Conservation (phyloP, 2,113 vertebrate genomes). For the Callaeas wilsoni region DNA sequence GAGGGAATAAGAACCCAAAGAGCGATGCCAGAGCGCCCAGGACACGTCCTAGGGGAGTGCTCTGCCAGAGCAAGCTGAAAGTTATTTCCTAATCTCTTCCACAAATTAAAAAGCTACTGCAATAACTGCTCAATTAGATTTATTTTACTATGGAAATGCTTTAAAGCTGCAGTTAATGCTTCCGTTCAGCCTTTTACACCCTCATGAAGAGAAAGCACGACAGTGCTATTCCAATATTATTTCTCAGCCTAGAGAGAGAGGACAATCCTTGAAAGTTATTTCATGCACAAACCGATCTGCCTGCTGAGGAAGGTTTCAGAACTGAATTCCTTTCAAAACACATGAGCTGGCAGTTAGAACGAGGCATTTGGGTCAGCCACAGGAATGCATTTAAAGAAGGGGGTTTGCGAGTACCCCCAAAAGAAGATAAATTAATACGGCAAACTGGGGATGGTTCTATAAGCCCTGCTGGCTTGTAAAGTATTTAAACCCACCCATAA, state of each 20-base stretch:
- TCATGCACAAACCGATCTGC: background rate
- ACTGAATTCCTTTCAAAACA: slow-evolving; percentile 15
- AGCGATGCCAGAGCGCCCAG: slow-evolving; percentile 12
- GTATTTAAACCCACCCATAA: background rate
- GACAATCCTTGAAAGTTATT: background rate
- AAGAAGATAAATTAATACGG: background rate
- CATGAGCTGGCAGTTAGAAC: background rate
- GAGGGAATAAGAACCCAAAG: slow-evolving; percentile 30
- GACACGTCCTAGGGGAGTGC: slow-evolving; percentile 23
- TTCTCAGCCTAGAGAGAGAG: slow-evolving; percentile 12
- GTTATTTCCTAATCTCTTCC: slow-evolving; percentile 67
- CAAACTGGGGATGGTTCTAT: background rate
- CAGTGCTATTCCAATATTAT: background rate
- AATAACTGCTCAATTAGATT: slow-evolving; percentile 66
- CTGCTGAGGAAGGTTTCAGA: background rate
- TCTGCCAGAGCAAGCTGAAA: slow-evolving; percentile 57
- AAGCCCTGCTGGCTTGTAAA: background rate
- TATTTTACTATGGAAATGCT: slow-evolving; percentile 64
- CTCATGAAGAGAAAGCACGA: background rate
- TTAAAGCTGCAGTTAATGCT: slow-evolving; percentile 48
- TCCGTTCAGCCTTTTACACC: slow-evolving; percentile 48
- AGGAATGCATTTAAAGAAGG: slow-evolving; percentile 35
- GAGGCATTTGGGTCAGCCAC: background rate
- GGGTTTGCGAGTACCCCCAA: background rate
- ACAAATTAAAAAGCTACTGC: slow-evolving; percentile 68